Base-by-base conservation (phyloP, 1,140 invertebrate genomes). In the Zaprionus africanus region DNA sequence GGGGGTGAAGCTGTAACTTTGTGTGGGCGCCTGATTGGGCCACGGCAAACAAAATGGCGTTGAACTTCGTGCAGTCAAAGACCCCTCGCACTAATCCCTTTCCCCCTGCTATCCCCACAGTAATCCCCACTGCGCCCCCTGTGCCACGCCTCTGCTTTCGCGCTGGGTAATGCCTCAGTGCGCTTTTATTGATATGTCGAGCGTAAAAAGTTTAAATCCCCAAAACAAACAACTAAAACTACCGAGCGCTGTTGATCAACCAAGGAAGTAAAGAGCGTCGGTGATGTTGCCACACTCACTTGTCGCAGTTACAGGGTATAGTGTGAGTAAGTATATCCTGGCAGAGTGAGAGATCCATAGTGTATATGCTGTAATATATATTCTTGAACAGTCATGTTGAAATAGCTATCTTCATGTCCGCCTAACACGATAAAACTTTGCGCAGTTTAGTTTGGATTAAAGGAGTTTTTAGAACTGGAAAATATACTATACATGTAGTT, bases 31-130 rank as follows among this genome's bases (percentile, higher is more conserved):
- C 68, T 73, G 62, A 77, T 77, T 77, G 62, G 70, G 75, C 62
- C 60, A 66, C 46, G 38, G 70, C 73, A 71, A 88, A 87, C 78
- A 86, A 87, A 87, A 87, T 87, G 83, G 83, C 83, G 83, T 71
- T 87, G 83, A 84, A 81, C 85, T 65, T 49, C 4, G 56, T 54
- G 69, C 78, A 81, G 71, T 76, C 72, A 75, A 75, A 75, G 72
- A 75, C 72, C 72, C 54, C 41, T 19, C 31, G 12, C 66, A 64
- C 76, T 66, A 76, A 79, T 71, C 76, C 66, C 70, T 51, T 7
- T 17, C 31, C 51, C 31, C 63, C 22, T 13, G 31, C 17, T 19
- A n/a, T 12, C 1, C 22, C 22, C 36, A 34, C 1, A 17, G 57
- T 60, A 72, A 76, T 66, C 76, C 63, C 53, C 36, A 38, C 36